Percentiles rank a stretch among this genome's conserved stretches.
Conservation (phyloP, 2,888 invertebrate species). For the Eristalis tenax region DNA sequence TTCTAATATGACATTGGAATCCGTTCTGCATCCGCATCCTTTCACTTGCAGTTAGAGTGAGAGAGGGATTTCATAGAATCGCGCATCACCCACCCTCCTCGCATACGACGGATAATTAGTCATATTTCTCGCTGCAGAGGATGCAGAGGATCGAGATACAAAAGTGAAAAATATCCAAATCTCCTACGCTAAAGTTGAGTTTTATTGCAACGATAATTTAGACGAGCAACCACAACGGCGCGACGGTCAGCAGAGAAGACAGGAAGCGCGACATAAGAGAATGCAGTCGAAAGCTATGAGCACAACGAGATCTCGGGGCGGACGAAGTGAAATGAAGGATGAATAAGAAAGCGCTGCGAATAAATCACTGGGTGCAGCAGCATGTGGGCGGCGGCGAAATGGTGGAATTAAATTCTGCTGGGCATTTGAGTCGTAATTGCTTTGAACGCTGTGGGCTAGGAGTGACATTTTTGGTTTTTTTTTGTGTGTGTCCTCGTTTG, state of each 20-base stretch:
- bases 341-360: conserved; percentile 39
- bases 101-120: conserved; percentile 48
- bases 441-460: conserved; percentile 3
- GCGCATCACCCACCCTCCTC: not conserved
- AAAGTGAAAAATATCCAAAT: conserved; percentile 11
- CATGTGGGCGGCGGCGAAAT: conserved; percentile 22
- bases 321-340: conserved; percentile 27
- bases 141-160: not conserved
- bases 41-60: conserved; percentile 28
- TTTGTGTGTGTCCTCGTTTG: not conserved
- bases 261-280: not conserved
- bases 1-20: conserved; percentile 53
- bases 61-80: not conserved
- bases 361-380: conserved; percentile 32
- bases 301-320: not conserved
- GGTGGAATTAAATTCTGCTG: conserved; percentile 23
- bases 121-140: conserved; percentile 8
- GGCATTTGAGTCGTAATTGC: conserved; percentile 30
- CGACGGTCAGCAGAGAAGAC: conserved; percentile 1
- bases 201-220: conserved; percentile 58
- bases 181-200: conserved; percentile 44
- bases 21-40: conserved; percentile 54
- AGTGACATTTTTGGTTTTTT: not conserved
- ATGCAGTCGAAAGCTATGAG: conserved; percentile 1
- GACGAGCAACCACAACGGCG: conserved; percentile 14